Conservation (phyloP, 1,140 invertebrate species). For the Heliconius eleuchia region DNA sequence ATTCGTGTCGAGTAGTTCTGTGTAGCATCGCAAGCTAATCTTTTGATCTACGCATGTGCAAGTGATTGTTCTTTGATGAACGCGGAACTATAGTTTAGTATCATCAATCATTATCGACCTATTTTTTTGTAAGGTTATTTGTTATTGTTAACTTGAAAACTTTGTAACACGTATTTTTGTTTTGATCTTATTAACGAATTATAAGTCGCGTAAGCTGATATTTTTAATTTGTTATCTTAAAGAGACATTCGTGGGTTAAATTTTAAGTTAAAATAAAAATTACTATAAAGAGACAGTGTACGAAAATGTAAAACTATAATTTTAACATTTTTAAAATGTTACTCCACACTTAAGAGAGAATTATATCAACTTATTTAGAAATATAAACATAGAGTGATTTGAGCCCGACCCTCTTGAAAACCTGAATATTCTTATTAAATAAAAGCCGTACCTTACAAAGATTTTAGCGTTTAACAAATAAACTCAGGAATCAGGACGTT, state of each 20-base stretch:
- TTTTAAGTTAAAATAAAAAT: not conserved
- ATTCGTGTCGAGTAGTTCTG: not conserved
- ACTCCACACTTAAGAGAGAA: too few species aligned
- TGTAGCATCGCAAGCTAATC: not conserved
- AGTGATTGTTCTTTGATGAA: constrained; percentile 17
- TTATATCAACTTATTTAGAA: too few species aligned
- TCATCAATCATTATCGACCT: constrained; percentile 25
- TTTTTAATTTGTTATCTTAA: not conserved
- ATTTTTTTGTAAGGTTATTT: not conserved
- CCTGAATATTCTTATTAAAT: too few species aligned
- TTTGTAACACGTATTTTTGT: not conserved
- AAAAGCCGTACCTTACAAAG: not conserved
- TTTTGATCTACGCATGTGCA: constrained; percentile 12
- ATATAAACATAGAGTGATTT: too few species aligned
- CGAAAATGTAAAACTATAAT: not conserved
- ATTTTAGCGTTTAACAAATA: not conserved
- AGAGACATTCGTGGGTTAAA: not conserved
- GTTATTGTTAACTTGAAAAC: not conserved
- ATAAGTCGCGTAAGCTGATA: not conserved
- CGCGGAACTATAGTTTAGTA: not conserved
- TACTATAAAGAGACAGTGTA: not conserved
- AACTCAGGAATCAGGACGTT: constrained; percentile 29
- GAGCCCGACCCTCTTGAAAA: too few species aligned
- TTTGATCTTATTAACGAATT: not conserved
- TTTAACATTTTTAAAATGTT: too few species aligned